Evolutionary conservation across 2,113 vertebrate genomes (phyloP).

Genomic region (Rhinogobius similis): DNA sequence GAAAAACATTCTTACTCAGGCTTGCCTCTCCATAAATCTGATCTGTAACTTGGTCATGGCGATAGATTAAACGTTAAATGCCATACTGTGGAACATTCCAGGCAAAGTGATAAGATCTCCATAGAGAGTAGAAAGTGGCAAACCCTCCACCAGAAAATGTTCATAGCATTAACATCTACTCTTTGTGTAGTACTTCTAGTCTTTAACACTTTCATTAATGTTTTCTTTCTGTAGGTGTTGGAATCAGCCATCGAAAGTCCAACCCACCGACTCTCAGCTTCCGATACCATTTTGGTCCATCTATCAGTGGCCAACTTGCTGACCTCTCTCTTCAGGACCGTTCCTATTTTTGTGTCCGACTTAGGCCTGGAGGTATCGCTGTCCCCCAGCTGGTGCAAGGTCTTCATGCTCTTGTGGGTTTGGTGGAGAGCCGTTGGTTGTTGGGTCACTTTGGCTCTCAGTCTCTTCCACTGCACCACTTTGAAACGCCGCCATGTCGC

Average conservation of each 20-base stretch:
- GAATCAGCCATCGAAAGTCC: constrained; percentile 60
- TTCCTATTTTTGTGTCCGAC: constrained; percentile 80
- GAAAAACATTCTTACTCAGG: no score
- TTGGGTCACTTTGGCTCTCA: constrained; percentile 79
- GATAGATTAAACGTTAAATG: no score
- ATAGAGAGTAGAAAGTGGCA: background rate
- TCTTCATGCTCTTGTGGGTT: constrained; percentile 84
- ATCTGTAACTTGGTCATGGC: no score
- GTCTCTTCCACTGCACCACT: constrained; percentile 78
- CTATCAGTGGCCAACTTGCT: constrained; percentile 80
- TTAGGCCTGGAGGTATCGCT: constrained; percentile 75
- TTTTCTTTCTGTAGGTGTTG: constrained; percentile 64
- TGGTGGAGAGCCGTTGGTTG: constrained; percentile 81
- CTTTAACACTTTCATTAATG: background rate
- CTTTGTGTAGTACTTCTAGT: background rate
- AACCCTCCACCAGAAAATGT: no score
- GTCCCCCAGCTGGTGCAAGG: constrained; percentile 70
- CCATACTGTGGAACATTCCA: background rate
- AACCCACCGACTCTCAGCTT: constrained; percentile 62
- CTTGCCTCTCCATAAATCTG: no score
- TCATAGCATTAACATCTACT: background rate
- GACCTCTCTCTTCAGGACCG: constrained; percentile 77
- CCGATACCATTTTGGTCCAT: constrained; percentile 78
- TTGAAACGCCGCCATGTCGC: constrained; percentile 61
- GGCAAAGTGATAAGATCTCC: no score